Conservation (phyloP, 2,888 invertebrate genomes). For the Sinohyriopsis cumingii region DNA sequence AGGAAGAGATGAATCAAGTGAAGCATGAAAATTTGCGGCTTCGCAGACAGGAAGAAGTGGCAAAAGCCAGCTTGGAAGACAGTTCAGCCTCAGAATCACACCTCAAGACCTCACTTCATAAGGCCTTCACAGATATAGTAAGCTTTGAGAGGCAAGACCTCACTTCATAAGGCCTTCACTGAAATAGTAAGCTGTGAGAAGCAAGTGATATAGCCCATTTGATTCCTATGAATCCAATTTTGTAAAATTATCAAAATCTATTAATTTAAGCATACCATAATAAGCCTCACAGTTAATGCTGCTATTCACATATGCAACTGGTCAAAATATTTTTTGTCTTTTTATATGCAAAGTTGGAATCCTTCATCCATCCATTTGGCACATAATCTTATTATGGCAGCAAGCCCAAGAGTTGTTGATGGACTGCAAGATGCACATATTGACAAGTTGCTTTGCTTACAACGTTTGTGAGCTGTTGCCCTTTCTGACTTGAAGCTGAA, state of each 20-base stretch:
- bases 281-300: too few relatives aligned
- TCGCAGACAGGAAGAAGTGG: constrained; percentile 38
- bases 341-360: too few relatives aligned
- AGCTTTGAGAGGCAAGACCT: constrained; percentile 32
- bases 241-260: neutral
- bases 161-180: constrained; percentile 54
- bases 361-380: too few relatives aligned
- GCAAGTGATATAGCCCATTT: neutral
- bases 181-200: constrained; percentile 49
- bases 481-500: too few relatives aligned
- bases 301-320: too few relatives aligned
- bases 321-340: too few relatives aligned
- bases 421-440: too few relatives aligned
- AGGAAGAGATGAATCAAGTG: constrained; percentile 45
- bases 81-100: constrained; percentile 53
- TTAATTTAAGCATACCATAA: neutral
- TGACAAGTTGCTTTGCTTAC: too few relatives aligned
- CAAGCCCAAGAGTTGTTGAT: too few relatives aligned
- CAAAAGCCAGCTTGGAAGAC: constrained; percentile 38
- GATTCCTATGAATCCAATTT: neutral
- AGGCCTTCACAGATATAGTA: constrained; percentile 61
- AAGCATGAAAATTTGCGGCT: constrained; percentile 54
- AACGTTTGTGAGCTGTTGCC: too few relatives aligned
- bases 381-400: too few relatives aligned
- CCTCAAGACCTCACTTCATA: constrained; percentile 53